These are phyloP conservation scores for Globodera rostochiensis DNA, from an alignment of 1,140 invertebrate genomes.

Conservation along the genomic window DNA sequence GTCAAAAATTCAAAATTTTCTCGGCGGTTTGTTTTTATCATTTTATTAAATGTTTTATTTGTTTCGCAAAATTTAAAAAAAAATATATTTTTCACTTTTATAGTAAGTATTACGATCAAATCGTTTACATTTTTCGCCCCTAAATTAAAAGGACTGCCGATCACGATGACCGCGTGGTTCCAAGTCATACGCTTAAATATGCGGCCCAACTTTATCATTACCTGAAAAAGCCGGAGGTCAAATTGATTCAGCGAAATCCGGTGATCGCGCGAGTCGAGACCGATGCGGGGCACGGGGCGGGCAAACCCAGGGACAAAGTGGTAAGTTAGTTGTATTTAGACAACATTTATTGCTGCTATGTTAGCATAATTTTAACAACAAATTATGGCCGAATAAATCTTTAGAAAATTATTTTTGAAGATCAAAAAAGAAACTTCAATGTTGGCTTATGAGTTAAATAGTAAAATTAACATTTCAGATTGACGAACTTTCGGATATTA, in stretches of 20 bases:
- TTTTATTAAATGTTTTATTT: conserved; percentile 75
- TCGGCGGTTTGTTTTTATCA: too few species aligned
- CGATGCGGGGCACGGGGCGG: conserved; percentile 93
- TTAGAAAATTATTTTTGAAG: too few species aligned
- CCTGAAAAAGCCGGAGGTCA: conserved; percentile 74
- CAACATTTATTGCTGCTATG: too few species aligned
- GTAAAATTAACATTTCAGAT: conserved; percentile 4
- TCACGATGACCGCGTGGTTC: conserved; percentile 94
- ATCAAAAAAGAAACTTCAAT: too few species aligned
- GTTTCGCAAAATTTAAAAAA: conserved; percentile 78
- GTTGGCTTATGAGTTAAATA: too few species aligned
- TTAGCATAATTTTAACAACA: too few species aligned
- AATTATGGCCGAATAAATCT: too few species aligned
- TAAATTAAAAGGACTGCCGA: conserved; percentile 87
- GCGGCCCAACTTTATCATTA: conserved; percentile 85
- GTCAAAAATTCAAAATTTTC: too few species aligned
- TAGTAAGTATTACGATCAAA: too few species aligned
- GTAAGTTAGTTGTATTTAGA: neutral
- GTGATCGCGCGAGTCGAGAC: conserved; percentile 86
- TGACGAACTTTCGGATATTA: conserved; percentile 27
- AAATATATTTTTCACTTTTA: neutral
- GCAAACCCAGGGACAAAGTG: conserved; percentile 88
- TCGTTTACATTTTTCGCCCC: conserved; percentile 67
- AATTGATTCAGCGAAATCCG: conserved; percentile 79
- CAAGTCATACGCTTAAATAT: conserved; percentile 91